phyloP scores from a whole-genome alignment of 1,140 invertebrate genomes.

The Mizuhopecten yessoensis region DNA sequence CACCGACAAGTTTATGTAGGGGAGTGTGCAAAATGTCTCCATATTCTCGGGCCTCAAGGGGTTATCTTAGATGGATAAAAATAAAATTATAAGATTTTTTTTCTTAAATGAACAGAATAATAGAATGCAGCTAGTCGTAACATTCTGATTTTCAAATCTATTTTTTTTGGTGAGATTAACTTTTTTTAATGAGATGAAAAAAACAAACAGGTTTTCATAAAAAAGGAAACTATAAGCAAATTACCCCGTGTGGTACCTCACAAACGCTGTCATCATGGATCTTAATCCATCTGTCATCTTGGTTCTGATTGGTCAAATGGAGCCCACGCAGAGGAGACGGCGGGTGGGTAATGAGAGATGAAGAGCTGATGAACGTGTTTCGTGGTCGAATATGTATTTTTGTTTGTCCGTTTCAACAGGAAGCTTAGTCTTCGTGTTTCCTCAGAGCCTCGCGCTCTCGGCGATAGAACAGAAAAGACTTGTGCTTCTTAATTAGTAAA shows the following conservation, averaged over 20 bases:
- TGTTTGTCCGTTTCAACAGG: not conserved
- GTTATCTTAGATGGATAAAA: not conserved
- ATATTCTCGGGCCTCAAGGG: not conserved
- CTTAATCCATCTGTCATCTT: conserved; percentile 34
- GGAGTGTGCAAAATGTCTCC: not conserved
- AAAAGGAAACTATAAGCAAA: not conserved
- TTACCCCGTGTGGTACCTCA: not conserved
- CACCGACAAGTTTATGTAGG: not conserved
- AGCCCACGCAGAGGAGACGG: not conserved
- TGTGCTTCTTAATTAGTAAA: not conserved
- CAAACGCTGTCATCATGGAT: not conserved
- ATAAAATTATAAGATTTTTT: not conserved
- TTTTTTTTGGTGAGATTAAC: too few relatives aligned
- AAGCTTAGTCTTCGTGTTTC: not conserved
- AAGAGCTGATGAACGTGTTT: not conserved
- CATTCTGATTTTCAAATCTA: not conserved
- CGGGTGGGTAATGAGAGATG: not conserved
- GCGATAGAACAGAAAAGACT: not conserved
- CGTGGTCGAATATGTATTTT: not conserved
- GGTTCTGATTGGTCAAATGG: not conserved
- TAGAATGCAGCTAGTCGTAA: too few relatives aligned
- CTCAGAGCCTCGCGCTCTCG: too few relatives aligned
- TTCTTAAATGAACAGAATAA: too few relatives aligned
- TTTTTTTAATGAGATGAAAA: too few relatives aligned
- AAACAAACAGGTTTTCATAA: too few relatives aligned